Conservation (phyloP, 1,140 invertebrate genomes). For the Coenobita brevimanus region DNA sequence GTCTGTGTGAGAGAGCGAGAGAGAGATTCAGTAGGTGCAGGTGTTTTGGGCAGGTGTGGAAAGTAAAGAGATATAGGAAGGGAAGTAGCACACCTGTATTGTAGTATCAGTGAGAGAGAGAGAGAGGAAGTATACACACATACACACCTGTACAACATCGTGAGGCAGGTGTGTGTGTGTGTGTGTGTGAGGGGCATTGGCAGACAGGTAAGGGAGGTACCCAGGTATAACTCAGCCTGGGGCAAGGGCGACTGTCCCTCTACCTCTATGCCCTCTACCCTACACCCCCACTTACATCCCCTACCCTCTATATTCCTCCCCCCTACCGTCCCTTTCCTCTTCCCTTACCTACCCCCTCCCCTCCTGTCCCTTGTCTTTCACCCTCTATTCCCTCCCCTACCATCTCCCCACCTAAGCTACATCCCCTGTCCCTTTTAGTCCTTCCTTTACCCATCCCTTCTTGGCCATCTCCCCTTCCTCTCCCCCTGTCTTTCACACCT, state of each 20-base stretch:
- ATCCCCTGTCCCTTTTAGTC: background rate
- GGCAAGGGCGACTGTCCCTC: background rate
- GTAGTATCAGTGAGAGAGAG: too few relatives aligned
- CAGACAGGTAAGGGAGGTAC: too few relatives aligned
- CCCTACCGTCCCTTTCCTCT: background rate
- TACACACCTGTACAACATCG: too few relatives aligned
- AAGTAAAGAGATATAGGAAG: too few relatives aligned
- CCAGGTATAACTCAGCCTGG: too few relatives aligned
- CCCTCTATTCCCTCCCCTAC: background rate
- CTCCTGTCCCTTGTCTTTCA: background rate
- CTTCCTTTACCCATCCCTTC: background rate
- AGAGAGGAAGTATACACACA: too few relatives aligned
- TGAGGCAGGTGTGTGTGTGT: too few relatives aligned
- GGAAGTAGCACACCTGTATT: too few relatives aligned
- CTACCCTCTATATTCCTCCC: background rate
- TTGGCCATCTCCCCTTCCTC: background rate
- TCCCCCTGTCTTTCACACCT: background rate
- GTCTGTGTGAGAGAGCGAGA: too few relatives aligned
- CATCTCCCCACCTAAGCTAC: background rate
- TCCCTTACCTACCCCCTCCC: background rate
- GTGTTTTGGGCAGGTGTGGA: too few relatives aligned
- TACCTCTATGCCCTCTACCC: background rate
- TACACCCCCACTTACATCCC: background rate
- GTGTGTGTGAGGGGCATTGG: too few relatives aligned
- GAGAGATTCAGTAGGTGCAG: too few relatives aligned